phyloP scores from a whole-genome alignment of 2,113 vertebrate species.

The Hymenochirus boettgeri region DNA sequence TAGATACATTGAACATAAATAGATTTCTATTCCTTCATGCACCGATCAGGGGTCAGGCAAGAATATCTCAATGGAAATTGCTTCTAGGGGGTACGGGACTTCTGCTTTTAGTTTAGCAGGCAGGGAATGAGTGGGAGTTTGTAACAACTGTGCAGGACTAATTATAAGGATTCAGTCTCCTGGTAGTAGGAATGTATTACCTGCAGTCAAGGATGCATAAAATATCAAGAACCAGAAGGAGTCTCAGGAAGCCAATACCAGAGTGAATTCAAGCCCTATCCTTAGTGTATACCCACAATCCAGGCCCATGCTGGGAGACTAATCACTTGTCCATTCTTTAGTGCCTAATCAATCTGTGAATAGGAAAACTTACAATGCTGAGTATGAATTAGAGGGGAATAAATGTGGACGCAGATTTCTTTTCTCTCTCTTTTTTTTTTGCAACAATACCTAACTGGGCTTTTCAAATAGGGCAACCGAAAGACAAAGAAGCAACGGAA shows the following conservation, averaged over 20 bases:
- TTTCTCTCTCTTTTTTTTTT: conserved; percentile 70
- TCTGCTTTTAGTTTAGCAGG: conserved; percentile 53
- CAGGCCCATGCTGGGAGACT: conserved; percentile 73
- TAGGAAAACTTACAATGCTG: conserved; percentile 74
- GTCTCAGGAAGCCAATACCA: conserved; percentile 65
- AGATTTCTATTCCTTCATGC: conserved; percentile 19
- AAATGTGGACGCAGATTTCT: conserved; percentile 70
- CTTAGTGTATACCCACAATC: conserved; percentile 73
- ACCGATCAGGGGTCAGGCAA: conserved; percentile 31
- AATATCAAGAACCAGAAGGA: conserved; percentile 59
- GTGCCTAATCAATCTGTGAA: conserved; percentile 80
- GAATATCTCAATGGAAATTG: conserved; percentile 45
- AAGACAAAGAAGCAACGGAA: conserved; percentile 91
- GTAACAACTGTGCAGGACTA: conserved; percentile 59
- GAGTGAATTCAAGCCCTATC: conserved; percentile 62
- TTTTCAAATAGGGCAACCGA: conserved; percentile 74
- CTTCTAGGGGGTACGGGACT: conserved; percentile 55
- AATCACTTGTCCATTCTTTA: conserved; percentile 79
- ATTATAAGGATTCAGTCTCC: conserved; percentile 73
- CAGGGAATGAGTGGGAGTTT: conserved; percentile 42
- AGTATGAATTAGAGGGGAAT: conserved; percentile 76
- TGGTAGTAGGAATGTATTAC: conserved; percentile 78
- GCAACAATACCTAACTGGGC: conserved; percentile 85
- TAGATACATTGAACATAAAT: conserved; percentile 26
- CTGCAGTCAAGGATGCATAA: conserved; percentile 72